Conservation (phyloP, 2,888 invertebrate species). For the Limnephilus marmoratus region DNA sequence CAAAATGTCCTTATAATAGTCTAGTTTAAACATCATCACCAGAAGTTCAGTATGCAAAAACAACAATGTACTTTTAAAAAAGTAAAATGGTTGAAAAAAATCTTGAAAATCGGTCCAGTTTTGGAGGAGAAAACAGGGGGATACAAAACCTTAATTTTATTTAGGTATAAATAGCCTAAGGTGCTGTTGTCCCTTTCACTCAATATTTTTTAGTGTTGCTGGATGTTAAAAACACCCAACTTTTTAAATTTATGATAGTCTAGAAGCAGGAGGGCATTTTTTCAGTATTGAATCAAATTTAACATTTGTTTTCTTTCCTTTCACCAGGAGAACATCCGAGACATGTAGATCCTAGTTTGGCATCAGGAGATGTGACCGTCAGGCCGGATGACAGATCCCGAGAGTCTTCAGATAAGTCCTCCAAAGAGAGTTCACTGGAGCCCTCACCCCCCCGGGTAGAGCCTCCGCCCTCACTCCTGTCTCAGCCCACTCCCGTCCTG, state of each 20-base stretch:
- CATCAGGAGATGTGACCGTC: not conserved
- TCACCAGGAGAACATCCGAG: not conserved
- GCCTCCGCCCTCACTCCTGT: not conserved
- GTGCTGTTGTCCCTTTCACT: no score
- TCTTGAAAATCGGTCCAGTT: no score
- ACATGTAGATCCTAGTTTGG: not conserved
- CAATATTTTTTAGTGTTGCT: no score
- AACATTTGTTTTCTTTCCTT: not conserved
- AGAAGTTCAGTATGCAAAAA: no score
- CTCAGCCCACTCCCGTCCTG: not conserved
- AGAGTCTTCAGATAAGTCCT: constrained; percentile 35
- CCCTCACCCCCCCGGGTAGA: constrained; percentile 27
- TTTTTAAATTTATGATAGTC: not conserved
- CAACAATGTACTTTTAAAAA: no score
- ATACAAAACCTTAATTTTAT: no score
- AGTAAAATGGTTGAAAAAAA: no score
- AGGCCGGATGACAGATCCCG: constrained; percentile 35
- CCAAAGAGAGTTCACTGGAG: constrained; percentile 46
- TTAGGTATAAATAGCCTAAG: no score
- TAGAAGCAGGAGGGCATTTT: not conserved
- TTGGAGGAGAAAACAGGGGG: no score
- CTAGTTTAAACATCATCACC: no score
- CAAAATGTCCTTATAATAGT: no score
- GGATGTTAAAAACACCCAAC: not conserved
- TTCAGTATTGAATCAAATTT: not conserved